A percentile compares a stretch with the other conserved stretches of the same genome.
These are phyloP conservation scores for Polia nebulosa DNA, from an alignment of 2,888 invertebrate genomes.

Conservation along the genomic window DNA sequence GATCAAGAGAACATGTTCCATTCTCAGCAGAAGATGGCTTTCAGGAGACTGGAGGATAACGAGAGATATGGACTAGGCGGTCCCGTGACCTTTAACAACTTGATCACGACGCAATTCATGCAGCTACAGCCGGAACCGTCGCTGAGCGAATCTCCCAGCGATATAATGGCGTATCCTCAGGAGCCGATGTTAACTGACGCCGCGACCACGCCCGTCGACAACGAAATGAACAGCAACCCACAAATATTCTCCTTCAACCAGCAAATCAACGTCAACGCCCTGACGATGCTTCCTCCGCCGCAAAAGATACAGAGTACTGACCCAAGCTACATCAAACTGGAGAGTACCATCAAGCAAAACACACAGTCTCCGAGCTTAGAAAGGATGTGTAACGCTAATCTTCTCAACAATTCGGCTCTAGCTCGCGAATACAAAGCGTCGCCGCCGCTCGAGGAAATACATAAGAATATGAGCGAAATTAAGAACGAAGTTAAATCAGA, in stretches of 20 bases:
- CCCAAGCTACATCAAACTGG: slow-evolving; percentile 88
- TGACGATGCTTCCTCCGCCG: slow-evolving; percentile 82
- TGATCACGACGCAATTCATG: slow-evolving; percentile 88
- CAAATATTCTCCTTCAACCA: slow-evolving; percentile 86
- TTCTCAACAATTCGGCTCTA: slow-evolving; percentile 80
- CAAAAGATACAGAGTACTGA: slow-evolving; percentile 85
- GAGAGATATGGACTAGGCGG: slow-evolving; percentile 84
- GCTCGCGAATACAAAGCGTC: slow-evolving; percentile 86
- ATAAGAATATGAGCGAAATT: slow-evolving; percentile 86
- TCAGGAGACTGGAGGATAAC: slow-evolving; percentile 84
- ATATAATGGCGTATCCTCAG: slow-evolving; percentile 82
- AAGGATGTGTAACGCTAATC: slow-evolving; percentile 85
- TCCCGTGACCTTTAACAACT: slow-evolving; percentile 87
- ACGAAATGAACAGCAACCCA: slow-evolving; percentile 75
- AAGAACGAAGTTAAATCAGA: slow-evolving; percentile 89
- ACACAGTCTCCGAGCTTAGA: slow-evolving; percentile 87
- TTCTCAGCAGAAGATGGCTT: slow-evolving; percentile 89
- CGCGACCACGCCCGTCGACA: slow-evolving; percentile 81
- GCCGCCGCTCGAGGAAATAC: slow-evolving; percentile 86
- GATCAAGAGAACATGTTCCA: slow-evolving; percentile 89
- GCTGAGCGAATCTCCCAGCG: slow-evolving; percentile 82
- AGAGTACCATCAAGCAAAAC: slow-evolving; percentile 87
- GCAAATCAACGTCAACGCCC: slow-evolving; percentile 83
- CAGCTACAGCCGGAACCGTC: slow-evolving; percentile 84
- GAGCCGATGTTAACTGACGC: slow-evolving; percentile 80